These are phyloP conservation scores for Plagodis dolabraria DNA, from an alignment of 2,888 invertebrate species.

Conservation along the genomic window DNA sequence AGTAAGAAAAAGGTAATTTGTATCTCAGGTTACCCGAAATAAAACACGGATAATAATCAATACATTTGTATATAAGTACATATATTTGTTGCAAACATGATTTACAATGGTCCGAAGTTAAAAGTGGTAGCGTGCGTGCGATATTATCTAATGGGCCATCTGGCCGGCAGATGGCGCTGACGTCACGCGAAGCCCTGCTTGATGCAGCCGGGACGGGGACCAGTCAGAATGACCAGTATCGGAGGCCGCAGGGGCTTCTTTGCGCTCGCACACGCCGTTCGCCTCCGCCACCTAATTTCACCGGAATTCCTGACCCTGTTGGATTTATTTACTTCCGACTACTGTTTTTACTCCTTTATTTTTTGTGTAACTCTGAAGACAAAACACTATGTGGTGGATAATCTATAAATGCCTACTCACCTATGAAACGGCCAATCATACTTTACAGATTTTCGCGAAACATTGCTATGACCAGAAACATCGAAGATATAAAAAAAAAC, in stretches of 20 bases:
- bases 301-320: conserved; percentile 62
- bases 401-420: too few relatives aligned
- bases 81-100: not conserved
- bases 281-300: conserved; percentile 44
- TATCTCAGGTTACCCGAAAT: too few relatives aligned
- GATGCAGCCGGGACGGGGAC: not conserved
- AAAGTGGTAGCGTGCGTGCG: conserved; percentile 64
- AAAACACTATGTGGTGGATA: too few relatives aligned
- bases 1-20: too few relatives aligned
- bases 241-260: conserved; percentile 58
- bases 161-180: conserved; percentile 81
- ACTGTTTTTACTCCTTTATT: conserved; percentile 11
- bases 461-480: too few relatives aligned
- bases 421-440: too few relatives aligned
- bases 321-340: conserved; percentile 62
- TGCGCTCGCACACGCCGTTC: conserved; percentile 59
- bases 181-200: conserved; percentile 76
- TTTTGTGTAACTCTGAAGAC: too few relatives aligned
- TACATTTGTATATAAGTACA: too few relatives aligned
- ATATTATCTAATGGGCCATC: conserved; percentile 80
- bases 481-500: too few relatives aligned
- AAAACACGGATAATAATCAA: too few relatives aligned
- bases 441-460: too few relatives aligned
- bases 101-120: conserved; percentile 38
- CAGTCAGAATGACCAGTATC: not conserved